Evolutionary conservation across 2,888 invertebrate species (phyloP), one percentile per base, ranked within the genome.

Genomic region (Tipula lateralis): DNA sequence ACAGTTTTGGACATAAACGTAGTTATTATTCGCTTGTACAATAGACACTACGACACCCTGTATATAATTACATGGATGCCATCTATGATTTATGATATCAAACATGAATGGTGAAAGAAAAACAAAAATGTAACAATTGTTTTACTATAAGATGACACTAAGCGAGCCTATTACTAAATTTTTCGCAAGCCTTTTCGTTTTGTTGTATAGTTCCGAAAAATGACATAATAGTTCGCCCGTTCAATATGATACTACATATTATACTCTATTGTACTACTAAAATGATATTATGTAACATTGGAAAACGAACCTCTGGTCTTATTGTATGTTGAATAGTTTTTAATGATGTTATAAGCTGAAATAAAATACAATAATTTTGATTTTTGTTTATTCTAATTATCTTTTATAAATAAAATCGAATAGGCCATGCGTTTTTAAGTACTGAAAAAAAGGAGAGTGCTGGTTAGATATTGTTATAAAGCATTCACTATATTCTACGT

Each of bases 271-370:
- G 24, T 24, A 66, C 66, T 66, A 66, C 66, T 66, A 66, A 44
- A 44, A 24, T 66, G 66, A 66, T 66, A 66, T 66, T 39, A 66
- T 66, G 66, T 66, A 66, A 66, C 66, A 66, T 66, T 66, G 66
- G 24, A 66, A n/a, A 66, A 66, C 66, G 66, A 66, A 66, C 66
- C 66, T 66, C 66, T 66, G 66, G 66, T 24, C 66, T 66, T 66
- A 66, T 66, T 66, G 66, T 66, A 24, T 66, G 66, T 2, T 66
- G 66, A 66, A 24, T 24, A 9, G 19, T 66, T 66, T 66, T 66
- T 9, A 24, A 24, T 12, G 66, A 66, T 66, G 66, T 66, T 66
- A 66, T 66, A 66, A 66, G 66, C 66, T 66, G 66, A 66, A 66
- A 66, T 66, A 66, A 66, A 66, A 66, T 24, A 66, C 9, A 66